A percentile compares a stretch with the other conserved stretches of the same genome.
Conservation (phyloP, 2,888 invertebrate species). For the Diadromus collaris region DNA sequence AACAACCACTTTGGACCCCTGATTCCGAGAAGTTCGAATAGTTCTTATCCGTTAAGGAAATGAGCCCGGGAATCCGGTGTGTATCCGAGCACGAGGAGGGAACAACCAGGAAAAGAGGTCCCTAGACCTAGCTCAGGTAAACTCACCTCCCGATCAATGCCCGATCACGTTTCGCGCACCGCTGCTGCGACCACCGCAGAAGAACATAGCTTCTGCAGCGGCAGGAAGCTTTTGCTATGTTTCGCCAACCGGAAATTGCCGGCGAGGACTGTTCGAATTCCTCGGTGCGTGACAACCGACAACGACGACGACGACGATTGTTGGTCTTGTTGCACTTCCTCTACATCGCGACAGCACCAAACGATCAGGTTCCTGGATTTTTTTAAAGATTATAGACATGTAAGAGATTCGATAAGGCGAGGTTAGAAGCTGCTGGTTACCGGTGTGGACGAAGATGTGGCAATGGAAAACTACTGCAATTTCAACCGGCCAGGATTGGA, state of each 20-base stretch:
- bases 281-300: conserved; percentile 48
- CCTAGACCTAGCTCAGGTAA: conserved; percentile 22
- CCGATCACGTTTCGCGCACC: conserved; percentile 61
- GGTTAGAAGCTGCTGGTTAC: not conserved
- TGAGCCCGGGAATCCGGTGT: conserved; percentile 27
- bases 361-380: conserved; percentile 31
- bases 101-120: conserved; percentile 52
- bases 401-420: not conserved
- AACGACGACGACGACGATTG: conserved; percentile 14
- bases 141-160: conserved; percentile 50
- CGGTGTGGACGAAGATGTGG: not conserved
- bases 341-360: not conserved
- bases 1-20: conserved; percentile 1
- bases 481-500: not conserved
- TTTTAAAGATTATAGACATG: not conserved
- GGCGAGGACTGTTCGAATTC: conserved; percentile 30
- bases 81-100: not conserved
- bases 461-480: not conserved
- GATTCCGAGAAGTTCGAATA: conserved; percentile 32
- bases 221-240: conserved; percentile 37
- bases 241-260: conserved; percentile 57
- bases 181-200: conserved; percentile 44
- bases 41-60: conserved; percentile 28
- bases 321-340: not conserved
- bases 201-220: conserved; percentile 19